Percentiles rank a stretch among this genome's conserved stretches.
These are phyloP conservation scores for Xiphydria camelus DNA, from an alignment of 2,888 invertebrate genomes.

Conservation along the genomic window DNA sequence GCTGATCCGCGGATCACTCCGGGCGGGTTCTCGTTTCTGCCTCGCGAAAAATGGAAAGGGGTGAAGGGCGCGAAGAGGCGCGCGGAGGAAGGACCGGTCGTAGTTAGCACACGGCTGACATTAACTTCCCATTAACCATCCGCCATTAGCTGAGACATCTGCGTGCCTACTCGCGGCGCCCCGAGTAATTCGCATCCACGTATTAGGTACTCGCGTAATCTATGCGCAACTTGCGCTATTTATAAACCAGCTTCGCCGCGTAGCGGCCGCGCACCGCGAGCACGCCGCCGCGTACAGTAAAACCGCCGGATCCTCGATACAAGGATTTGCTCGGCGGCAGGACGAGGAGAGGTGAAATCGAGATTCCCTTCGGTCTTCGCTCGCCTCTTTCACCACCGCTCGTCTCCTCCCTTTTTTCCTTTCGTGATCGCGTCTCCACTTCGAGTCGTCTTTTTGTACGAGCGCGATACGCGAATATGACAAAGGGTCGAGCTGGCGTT, in stretches of 20 bases:
- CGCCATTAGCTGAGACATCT: constrained; percentile 29
- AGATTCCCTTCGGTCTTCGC: too few species aligned
- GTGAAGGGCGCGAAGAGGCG: constrained; percentile 3
- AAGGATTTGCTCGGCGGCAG: too few species aligned
- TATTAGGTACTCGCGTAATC: constrained; percentile 26
- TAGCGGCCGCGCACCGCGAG: neutral
- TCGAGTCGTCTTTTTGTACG: too few species aligned
- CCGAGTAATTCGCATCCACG: constrained; percentile 26
- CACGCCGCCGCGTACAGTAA: neutral
- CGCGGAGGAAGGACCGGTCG: neutral
- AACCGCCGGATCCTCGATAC: too few species aligned
- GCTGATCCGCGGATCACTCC: too few species aligned
- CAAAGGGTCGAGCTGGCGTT: too few species aligned
- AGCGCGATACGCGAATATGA: too few species aligned
- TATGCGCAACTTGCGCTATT: constrained; percentile 25
- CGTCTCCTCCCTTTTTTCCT: too few species aligned
- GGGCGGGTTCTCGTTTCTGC: neutral
- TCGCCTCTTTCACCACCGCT: too few species aligned
- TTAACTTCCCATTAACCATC: constrained; percentile 45
- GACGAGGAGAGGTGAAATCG: too few species aligned
- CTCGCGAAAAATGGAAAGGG: too few species aligned
- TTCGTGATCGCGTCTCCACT: too few species aligned
- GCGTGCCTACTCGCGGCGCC: constrained; percentile 18
- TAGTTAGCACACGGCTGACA: constrained; percentile 27
- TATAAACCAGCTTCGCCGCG: constrained; percentile 29